A percentile compares a stretch with the other conserved stretches of the same genome.
phyloP scores from a whole-genome alignment of 2,888 invertebrate genomes.

The Pseudococcus viburni region DNA sequence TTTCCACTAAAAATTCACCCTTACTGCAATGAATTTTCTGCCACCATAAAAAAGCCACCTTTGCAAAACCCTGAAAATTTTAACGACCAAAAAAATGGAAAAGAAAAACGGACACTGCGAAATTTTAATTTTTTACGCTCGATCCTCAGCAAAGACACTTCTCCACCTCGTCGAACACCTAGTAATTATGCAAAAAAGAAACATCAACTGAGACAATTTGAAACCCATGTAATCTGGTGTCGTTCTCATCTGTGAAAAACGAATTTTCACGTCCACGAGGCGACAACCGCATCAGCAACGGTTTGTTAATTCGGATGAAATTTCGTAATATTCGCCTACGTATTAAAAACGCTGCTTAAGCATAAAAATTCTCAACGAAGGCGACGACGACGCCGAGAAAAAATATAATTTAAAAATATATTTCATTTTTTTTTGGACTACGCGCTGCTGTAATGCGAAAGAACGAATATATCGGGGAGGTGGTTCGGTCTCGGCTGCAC shows the following conservation, averaged over 20 bases:
- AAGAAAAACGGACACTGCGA: neutral
- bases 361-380: neutral
- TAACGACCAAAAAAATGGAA: neutral
- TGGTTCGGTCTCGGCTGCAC: neutral
- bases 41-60: neutral
- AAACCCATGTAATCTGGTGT: neutral
- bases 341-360: slow-evolving; percentile 16
- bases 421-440: slow-evolving; percentile 22
- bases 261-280: neutral
- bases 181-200: neutral
- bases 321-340: neutral
- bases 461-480: neutral
- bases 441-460: neutral
- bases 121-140: slow-evolving; percentile 3
- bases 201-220: neutral
- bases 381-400: neutral
- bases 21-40: neutral
- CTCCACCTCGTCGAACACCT: neutral
- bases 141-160: neutral
- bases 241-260: too few species aligned
- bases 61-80: neutral
- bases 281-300: neutral
- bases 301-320: slow-evolving; percentile 17
- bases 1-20: neutral
- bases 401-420: slow-evolving; percentile 12